Evolutionary conservation across 92 coral and sea anemone genomes (phyloP).

Genomic region (Meandrina meandrites): DNA sequence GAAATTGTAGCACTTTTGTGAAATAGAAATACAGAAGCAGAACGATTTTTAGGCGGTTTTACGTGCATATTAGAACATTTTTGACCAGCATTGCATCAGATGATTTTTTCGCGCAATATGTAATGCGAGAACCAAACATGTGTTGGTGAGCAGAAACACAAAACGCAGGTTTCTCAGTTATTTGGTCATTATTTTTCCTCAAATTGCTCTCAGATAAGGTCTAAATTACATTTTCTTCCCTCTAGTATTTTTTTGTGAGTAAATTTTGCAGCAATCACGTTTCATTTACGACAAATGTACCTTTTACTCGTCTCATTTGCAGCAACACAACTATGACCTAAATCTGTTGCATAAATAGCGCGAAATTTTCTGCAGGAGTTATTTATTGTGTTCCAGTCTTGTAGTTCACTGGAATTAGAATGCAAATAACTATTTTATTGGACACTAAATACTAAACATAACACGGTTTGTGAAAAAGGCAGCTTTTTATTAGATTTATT

Average conservation of each 20-base stretch:
- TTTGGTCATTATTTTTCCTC: not conserved
- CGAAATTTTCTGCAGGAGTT: not conserved
- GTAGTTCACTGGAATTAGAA: not conserved
- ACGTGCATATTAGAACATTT: not conserved
- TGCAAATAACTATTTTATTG: not conserved
- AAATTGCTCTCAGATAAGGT: not conserved
- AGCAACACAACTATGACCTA: not conserved
- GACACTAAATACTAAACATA: not conserved
- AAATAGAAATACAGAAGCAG: not conserved
- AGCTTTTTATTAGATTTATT: not conserved
- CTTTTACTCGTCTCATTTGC: not conserved
- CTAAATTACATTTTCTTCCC: not conserved
- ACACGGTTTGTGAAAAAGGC: not conserved
- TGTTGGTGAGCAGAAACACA: not conserved
- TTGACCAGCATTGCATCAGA: not conserved
- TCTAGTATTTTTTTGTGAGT: not conserved
- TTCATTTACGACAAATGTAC: not conserved
- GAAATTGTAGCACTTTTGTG: not conserved
- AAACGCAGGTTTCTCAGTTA: not conserved
- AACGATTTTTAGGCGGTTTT: not conserved
- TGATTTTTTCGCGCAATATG: conserved; percentile 1
- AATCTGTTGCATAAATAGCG: not conserved
- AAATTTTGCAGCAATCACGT: not conserved
- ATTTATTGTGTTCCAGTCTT: not conserved
- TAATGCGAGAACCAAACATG: not conserved